Percentiles rank a stretch among this genome's conserved stretches.
Evolutionary conservation across 2,113 vertebrate genomes (phyloP).

Genomic region (Vidua chalybeata): DNA sequence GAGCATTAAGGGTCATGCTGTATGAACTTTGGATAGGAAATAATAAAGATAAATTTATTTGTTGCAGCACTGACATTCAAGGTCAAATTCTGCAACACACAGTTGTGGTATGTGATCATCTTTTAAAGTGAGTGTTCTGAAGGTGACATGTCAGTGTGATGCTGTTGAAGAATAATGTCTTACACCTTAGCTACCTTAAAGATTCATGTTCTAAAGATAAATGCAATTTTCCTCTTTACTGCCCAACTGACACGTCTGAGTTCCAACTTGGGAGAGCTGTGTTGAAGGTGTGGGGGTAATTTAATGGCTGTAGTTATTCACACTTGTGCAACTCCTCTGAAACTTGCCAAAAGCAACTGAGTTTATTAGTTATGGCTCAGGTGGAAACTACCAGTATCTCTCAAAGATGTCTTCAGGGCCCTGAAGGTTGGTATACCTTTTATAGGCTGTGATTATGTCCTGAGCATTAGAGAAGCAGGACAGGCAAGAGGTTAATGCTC

Average conservation of each 20-base stretch:
- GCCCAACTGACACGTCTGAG: neutral
- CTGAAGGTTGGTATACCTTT: neutral
- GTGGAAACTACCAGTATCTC: neutral
- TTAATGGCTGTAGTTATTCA: neutral
- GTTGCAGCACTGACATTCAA: neutral
- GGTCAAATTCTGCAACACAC: neutral
- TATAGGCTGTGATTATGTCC: neutral
- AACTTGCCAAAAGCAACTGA: neutral
- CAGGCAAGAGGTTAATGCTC: neutral
- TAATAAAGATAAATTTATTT: neutral
- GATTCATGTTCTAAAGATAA: neutral
- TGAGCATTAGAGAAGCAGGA: neutral
- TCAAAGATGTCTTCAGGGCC: neutral
- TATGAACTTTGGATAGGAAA: neutral
- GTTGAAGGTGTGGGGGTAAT: neutral
- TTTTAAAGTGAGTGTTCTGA: conserved; percentile 3
- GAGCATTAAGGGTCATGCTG: neutral
- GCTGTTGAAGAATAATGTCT: neutral
- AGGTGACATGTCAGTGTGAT: neutral
- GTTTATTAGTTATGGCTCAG: neutral
- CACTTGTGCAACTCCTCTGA: neutral
- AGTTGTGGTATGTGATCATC: neutral
- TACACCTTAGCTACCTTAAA: neutral
- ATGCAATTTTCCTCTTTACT: conserved; percentile 2
- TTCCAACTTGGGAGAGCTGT: neutral